phyloP scores from a whole-genome alignment of 2,797 vertebrate species.

The Psittacula echo region DNA sequence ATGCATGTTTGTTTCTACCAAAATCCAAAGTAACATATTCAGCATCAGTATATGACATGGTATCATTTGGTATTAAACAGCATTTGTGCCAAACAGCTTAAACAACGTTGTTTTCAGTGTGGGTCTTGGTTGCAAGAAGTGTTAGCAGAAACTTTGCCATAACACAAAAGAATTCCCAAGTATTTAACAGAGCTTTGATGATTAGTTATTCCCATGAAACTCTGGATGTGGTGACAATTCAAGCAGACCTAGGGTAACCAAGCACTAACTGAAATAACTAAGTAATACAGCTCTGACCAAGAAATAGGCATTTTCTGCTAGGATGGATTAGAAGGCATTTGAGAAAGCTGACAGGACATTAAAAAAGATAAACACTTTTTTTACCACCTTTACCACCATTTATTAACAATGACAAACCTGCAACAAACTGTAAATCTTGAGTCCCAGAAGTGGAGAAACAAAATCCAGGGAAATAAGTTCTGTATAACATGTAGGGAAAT shows the following conservation, averaged over 20 bases:
- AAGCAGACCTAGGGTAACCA: neutral
- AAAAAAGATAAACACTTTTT: neutral
- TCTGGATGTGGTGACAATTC: neutral
- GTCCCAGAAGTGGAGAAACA: neutral
- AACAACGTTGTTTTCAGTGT: neutral
- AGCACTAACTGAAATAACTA: neutral
- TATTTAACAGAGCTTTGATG: neutral
- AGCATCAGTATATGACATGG: neutral
- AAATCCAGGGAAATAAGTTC: neutral
- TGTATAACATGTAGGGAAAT: fast-evolving
- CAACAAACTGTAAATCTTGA: neutral
- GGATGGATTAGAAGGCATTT: neutral
- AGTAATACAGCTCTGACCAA: neutral
- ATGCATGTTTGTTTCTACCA: neutral
- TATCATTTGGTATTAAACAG: neutral
- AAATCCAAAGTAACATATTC: neutral
- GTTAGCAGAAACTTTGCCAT: neutral
- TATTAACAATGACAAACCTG: neutral
- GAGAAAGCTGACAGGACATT: neutral
- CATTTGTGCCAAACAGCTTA: neutral
- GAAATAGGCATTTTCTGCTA: neutral
- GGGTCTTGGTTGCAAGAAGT: neutral
- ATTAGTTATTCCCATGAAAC: neutral
- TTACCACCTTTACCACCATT: neutral
- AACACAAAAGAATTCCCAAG: neutral